Evolutionary conservation across 92 coral and sea anemone species (phyloP).

Genomic region (Bergia sp.): DNA sequence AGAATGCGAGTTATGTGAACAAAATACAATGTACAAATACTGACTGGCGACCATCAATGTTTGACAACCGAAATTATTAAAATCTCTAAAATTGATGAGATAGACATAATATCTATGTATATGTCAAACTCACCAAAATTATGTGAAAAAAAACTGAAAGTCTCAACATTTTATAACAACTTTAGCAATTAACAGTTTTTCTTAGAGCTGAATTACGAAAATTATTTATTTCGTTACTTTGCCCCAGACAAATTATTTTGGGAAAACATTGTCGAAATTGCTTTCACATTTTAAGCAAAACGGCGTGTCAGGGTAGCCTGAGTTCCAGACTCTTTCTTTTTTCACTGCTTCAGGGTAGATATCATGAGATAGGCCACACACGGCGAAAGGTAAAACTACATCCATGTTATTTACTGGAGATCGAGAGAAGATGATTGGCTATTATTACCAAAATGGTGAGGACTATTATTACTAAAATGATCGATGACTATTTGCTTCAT

Average conservation of each 20-base stretch:
- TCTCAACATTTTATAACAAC: not conserved
- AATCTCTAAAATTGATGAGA: not conserved
- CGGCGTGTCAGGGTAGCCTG: not conserved
- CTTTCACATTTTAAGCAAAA: not conserved
- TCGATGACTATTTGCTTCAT: no score
- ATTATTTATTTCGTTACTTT: no score
- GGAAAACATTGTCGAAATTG: not conserved
- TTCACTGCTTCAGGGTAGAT: no score
- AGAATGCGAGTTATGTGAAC: conserved; percentile 4
- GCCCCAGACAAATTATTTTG: not conserved
- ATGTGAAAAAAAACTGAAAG: not conserved
- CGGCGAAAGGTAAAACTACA: no score
- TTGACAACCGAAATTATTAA: not conserved
- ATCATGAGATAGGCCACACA: no score
- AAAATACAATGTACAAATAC: not conserved
- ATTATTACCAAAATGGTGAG: no score
- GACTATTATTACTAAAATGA: no score
- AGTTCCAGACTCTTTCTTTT: no score
- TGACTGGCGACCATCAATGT: not conserved
- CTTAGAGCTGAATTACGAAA: no score
- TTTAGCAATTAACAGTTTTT: not conserved
- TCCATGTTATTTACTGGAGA: no score
- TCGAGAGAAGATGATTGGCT: no score
- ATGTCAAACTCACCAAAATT: not conserved
- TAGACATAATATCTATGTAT: no score